Evolutionary conservation across 2,888 invertebrate species (phyloP), one percentile per base, ranked within the genome.

Genomic region (Mimachlamys varia): DNA sequence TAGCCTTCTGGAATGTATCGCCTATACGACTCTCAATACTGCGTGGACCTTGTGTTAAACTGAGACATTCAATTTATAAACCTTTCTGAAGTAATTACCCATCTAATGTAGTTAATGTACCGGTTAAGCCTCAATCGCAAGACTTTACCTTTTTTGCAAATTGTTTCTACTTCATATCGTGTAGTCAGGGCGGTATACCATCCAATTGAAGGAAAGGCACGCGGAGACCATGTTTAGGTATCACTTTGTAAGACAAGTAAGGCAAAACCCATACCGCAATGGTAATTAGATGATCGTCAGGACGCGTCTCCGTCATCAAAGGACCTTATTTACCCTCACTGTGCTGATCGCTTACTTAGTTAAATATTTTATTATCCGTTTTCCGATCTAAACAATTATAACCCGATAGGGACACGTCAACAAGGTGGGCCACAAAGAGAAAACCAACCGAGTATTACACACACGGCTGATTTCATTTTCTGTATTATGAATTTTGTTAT

Each of bases 81-180:
- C 33, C 76, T 33, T 76, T 76, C 76, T 27, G 27, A 33, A 76
- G 76, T 58, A 76, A 33, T 33, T 76, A 76, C 76, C 33, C 76
- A 22, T 76, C 76, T 27, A 27, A 76, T 76, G 33, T 76, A 76
- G 2, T 33, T 10, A 76, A 76, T 33, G 27, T 76, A 76, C 27
- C 76, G 33, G 27, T 76, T 27, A 76, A 12, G 76, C 76, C 33
- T 15, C 13, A 76, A 76, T 76, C 76, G 76, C 4, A 33, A 33
- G 76, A 33, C 33, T 76, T 76, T 76, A 33, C 27, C 76, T 33
- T 76, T 76, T 76, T 76, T 76, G 76, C 33, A 76, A 76, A 76
- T 76, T 76, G 76, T 76, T 76, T 76, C 76, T 76, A 76, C n/a
- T n/a, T n/a, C 33, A 76, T 33, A 76, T 76, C 33, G 76, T 76